Evolutionary conservation across 2,797 vertebrate genomes (phyloP), one percentile per base, ranked within the genome.

Genomic region (Sus cebifrons): DNA sequence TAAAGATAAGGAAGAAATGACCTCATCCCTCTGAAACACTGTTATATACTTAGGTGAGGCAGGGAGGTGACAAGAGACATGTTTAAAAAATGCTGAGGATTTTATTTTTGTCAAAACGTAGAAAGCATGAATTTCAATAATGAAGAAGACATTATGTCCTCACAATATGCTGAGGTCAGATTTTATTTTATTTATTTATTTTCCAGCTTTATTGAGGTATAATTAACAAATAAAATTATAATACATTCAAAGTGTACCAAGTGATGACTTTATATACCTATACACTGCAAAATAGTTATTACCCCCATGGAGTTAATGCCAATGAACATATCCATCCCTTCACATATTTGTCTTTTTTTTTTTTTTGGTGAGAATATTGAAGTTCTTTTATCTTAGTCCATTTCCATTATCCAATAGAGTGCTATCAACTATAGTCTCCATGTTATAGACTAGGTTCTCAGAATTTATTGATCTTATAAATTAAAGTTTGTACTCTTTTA

Each of bases 101-200:
- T 78, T 79, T 32, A 62, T 86, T 70, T 56, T 36, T 40, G 15
- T 62, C 62, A 75, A 58, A 56, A 67, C 49, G 2, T 16, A 54
- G 56, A 58, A 64, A 65, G 3, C 18, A 29, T 67, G 70, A 16
- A 16, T 17, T 21, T 27, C 36, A 89, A 17, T 70, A 68, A 58
- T 25, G 52, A 88, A 58, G 36, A 20, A 71, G n/a, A 25, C 4
- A 54, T 36, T 36, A 36, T 36, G 36, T 36, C 36, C 36, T 36
- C 36, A 17, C 79, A 67, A 52, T 77, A 27, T 49, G 27, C 60
- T 10, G 15, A 64, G 36, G 29, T 87, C 62, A 49, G 36, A 49
- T 92, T 84, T 68, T 32, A 62, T 74, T 68, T 60, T 25, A 52
- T 62, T 65, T 85, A 82, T 71, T 62, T 62, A 25, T 54, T 44